Percentiles rank a stretch among this genome's conserved stretches.
Evolutionary conservation across 2,797 vertebrate genomes (phyloP).

Genomic region (Onychomys torridus): DNA sequence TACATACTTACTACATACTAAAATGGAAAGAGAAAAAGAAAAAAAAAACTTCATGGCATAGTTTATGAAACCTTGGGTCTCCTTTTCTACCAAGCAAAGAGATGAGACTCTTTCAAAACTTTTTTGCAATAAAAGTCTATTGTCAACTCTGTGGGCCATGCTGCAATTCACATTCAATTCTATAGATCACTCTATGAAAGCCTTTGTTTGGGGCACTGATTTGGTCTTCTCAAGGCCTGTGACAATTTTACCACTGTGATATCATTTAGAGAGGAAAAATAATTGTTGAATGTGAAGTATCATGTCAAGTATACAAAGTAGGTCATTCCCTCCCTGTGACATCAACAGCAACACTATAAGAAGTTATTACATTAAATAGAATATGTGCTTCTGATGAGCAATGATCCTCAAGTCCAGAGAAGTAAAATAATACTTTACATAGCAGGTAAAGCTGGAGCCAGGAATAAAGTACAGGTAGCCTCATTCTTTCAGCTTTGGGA

Average conservation of each 20-base stretch:
- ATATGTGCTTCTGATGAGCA: neutral
- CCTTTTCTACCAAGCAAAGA: neutral
- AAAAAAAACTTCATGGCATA: neutral
- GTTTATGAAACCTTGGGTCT: neutral
- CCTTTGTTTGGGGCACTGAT: neutral
- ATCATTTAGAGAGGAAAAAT: neutral
- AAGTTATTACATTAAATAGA: neutral
- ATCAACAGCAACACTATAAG: neutral
- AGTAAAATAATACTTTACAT: neutral
- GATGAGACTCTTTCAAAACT: slow-evolving; percentile 22
- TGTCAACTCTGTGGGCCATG: neutral
- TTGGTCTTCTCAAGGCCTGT: neutral
- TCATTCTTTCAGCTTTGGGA: neutral
- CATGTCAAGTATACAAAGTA: neutral
- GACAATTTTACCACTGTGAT: neutral
- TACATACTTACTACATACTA: neutral
- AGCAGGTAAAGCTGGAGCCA: neutral
- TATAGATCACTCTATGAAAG: neutral
- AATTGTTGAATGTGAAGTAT: neutral
- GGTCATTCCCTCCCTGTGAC: neutral
- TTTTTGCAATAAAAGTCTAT: slow-evolving; percentile 5
- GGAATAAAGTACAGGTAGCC: neutral
- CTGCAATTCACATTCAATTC: neutral
- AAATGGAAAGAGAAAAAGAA: neutral
- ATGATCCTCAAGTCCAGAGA: neutral